phyloP scores from a whole-genome alignment of 1,140 invertebrate genomes.

The Lucilia sericata region DNA sequence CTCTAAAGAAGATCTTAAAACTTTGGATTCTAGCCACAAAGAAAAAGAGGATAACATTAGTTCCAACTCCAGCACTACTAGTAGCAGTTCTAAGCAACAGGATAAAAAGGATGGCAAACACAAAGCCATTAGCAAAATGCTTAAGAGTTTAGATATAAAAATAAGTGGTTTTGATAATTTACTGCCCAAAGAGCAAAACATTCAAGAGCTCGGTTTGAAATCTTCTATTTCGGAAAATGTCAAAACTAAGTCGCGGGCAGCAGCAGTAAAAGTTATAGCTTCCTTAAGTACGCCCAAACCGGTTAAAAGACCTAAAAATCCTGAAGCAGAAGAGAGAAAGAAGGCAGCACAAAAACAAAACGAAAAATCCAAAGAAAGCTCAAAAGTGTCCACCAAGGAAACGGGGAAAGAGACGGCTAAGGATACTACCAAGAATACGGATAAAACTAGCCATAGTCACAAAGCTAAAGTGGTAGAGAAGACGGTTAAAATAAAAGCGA shows the following conservation, averaged over 20 bases:
- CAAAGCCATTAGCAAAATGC: constrained; percentile 65
- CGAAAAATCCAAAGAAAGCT: constrained; percentile 1
- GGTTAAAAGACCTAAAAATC: constrained; percentile 34
- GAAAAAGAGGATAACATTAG: constrained; percentile 11
- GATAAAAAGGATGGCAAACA: constrained; percentile 59
- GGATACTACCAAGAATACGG: background rate
- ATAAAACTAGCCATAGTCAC: background rate
- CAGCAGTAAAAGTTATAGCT: constrained; percentile 64
- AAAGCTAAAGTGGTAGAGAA: background rate
- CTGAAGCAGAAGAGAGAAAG: constrained; percentile 3
- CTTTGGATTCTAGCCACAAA: background rate
- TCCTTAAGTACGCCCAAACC: constrained; percentile 54
- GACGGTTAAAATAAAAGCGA: background rate
- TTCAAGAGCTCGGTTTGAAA: constrained; percentile 58
- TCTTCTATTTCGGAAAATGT: constrained; percentile 67
- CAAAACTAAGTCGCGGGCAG: constrained; percentile 65
- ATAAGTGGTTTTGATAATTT: constrained; percentile 66
- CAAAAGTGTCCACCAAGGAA: background rate
- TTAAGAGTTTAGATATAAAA: constrained; percentile 66
- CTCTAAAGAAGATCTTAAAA: background rate
- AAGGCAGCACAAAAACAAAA: constrained; percentile 27
- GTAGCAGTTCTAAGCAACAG: constrained; percentile 3
- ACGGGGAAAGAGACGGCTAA: background rate
- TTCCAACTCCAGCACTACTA: constrained; percentile 29
- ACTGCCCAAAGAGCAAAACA: constrained; percentile 60